These are phyloP conservation scores for Drosophila parabipectinata DNA, from an alignment of 1,140 invertebrate genomes.

Conservation along the genomic window DNA sequence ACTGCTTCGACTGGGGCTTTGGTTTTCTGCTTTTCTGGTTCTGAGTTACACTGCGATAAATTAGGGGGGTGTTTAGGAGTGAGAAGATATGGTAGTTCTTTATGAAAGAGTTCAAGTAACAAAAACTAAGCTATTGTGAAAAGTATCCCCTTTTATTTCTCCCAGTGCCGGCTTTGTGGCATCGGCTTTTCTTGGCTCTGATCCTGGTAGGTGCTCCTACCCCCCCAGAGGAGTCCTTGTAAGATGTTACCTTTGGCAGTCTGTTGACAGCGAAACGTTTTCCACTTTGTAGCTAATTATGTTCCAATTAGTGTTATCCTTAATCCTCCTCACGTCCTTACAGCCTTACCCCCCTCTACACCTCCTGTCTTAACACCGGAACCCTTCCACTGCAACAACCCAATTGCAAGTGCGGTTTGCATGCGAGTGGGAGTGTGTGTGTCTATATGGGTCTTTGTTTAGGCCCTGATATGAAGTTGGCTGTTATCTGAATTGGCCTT, in stretches of 20 bases:
- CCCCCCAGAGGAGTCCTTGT: not conserved
- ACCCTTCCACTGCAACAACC: not conserved
- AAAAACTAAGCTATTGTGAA: not conserved
- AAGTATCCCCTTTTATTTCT: not conserved
- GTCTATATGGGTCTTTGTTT: not conserved
- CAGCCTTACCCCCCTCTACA: not conserved
- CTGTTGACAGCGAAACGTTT: constrained; percentile 14
- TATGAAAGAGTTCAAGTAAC: too few relatives aligned
- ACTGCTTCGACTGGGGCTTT: not conserved
- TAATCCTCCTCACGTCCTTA: not conserved
- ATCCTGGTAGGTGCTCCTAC: not conserved
- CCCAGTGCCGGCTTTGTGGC: constrained; percentile 11
- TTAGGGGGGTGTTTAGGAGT: too few relatives aligned
- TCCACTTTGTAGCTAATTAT: constrained; percentile 60
- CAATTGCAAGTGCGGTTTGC: not conserved
- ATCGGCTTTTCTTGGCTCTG: constrained; percentile 14
- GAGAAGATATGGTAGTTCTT: too few relatives aligned
- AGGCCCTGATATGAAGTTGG: not conserved
- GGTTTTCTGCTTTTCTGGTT: too few relatives aligned
- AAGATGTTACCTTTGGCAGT: constrained; percentile 22
- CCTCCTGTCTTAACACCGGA: not conserved
- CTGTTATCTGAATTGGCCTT: not conserved
- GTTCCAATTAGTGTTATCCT: constrained; percentile 51
- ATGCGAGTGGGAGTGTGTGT: not conserved
- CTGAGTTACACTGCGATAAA: not conserved